phyloP scores from a whole-genome alignment of 1,140 invertebrate species.

The Scaptomyza pallida region DNA sequence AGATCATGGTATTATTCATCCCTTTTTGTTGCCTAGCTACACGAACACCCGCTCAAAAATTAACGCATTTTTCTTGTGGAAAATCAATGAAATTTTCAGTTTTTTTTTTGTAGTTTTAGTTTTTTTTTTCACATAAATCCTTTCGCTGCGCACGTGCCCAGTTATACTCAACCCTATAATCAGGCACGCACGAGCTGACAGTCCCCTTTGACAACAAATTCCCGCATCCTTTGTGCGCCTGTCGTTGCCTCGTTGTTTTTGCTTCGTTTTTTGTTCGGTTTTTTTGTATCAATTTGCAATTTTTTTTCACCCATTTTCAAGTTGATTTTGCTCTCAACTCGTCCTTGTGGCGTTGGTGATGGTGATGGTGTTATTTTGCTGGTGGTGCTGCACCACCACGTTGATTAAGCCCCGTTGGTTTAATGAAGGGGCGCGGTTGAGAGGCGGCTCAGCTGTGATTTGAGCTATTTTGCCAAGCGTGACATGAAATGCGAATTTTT shows the following conservation, averaged over 20 bases:
- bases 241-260: constrained; percentile 54
- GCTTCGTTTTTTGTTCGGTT: constrained; percentile 18
- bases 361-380: constrained; percentile 9
- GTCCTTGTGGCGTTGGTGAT: constrained; percentile 16
- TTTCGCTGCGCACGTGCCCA: constrained; percentile 70
- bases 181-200: constrained; percentile 55
- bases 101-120: constrained; percentile 3
- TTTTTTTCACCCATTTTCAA: constrained; percentile 74
- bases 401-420: constrained; percentile 56
- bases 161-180: constrained; percentile 71
- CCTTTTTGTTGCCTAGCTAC: constrained; percentile 5
- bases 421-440: constrained; percentile 65
- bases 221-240: constrained; percentile 58
- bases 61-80: constrained; percentile 43
- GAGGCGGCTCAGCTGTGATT: constrained; percentile 55
- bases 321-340: constrained; percentile 50
- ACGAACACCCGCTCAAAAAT: constrained; percentile 41
- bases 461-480: constrained; percentile 64
- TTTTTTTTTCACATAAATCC: constrained; percentile 49
- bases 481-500: constrained; percentile 61
- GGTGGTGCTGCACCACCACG: constrained; percentile 28
- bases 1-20: neutral
- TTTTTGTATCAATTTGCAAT: constrained; percentile 80
- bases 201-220: constrained; percentile 25
- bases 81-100: constrained; percentile 55